Percentiles rank a stretch among this genome's conserved stretches.
phyloP scores from a whole-genome alignment of 2,113 vertebrate species.

The Solea solea region DNA sequence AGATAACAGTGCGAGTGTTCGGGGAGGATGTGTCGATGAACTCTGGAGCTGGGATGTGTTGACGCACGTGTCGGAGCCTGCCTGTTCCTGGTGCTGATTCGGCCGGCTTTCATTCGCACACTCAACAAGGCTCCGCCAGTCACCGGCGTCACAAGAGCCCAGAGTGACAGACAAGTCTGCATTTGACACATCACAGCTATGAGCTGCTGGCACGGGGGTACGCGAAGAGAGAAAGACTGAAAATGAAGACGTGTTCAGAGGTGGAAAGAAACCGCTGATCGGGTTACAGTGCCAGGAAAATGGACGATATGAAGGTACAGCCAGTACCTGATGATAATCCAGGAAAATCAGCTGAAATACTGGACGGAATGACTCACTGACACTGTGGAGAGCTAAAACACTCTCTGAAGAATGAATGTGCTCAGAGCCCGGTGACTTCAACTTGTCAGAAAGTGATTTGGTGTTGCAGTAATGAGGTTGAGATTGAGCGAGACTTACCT shows the following conservation, averaged over 20 bases:
- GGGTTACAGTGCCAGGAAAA: not conserved
- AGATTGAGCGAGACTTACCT: slow-evolving; percentile 81
- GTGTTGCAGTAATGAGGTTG: not conserved
- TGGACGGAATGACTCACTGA: not conserved
- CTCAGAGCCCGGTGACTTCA: not conserved
- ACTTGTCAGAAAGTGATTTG: slow-evolving; percentile 11
- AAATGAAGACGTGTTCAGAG: not conserved
- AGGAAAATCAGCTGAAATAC: not conserved
- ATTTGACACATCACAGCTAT: not conserved
- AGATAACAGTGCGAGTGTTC: not conserved
- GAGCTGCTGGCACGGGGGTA: not conserved
- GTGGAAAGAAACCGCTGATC: not conserved
- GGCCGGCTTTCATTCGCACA: slow-evolving; percentile 42
- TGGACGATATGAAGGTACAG: not conserved
- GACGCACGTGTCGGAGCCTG: slow-evolving; percentile 73
- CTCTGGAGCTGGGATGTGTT: slow-evolving; percentile 57
- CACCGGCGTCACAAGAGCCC: slow-evolving; percentile 20
- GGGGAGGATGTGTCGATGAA: slow-evolving; percentile 7
- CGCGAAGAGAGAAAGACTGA: not conserved
- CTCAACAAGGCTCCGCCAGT: slow-evolving; percentile 21
- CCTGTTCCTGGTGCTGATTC: slow-evolving; percentile 64
- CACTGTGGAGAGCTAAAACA: not conserved
- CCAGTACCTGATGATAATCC: not conserved
- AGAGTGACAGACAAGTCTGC: not conserved
- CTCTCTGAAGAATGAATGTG: not conserved